Percentiles rank a stretch among this genome's conserved stretches.
Evolutionary conservation across 2,888 invertebrate genomes (phyloP).

Genomic region (Pyralis farinalis): DNA sequence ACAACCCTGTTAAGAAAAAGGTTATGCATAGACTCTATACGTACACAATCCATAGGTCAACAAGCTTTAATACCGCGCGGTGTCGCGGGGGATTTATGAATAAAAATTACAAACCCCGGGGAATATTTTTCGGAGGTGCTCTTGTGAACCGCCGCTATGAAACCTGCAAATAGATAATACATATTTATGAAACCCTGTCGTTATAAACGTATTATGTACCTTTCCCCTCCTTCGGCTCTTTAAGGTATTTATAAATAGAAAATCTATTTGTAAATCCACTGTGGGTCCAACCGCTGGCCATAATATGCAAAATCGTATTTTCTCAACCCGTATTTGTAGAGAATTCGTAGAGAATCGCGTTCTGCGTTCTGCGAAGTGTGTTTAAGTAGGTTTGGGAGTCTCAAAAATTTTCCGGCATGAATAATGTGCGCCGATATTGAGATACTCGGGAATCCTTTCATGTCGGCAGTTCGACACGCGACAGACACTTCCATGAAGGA

Average conservation of each 20-base stretch:
- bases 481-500: not conserved
- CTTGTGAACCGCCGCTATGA: slow-evolving; percentile 4
- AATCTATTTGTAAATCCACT: slow-evolving; percentile 2
- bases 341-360: not conserved
- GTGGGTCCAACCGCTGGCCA: not conserved
- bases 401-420: slow-evolving; percentile 1
- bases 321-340: not conserved
- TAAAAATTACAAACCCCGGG: slow-evolving; percentile 7
- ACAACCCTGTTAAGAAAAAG: not conserved
- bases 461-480: not conserved
- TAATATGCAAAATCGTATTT: slow-evolving; percentile 2
- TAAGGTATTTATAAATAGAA: slow-evolving; percentile 4
- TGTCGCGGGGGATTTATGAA: slow-evolving; percentile 6
- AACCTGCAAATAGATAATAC: slow-evolving; percentile 7
- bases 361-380: not conserved
- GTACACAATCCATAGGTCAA: not conserved
- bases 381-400: not conserved
- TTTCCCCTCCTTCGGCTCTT: not conserved
- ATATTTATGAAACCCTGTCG: slow-evolving; percentile 6
- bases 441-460: slow-evolving; percentile 6
- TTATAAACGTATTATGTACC: not conserved
- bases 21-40: not conserved
- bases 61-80: not conserved
- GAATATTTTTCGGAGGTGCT: slow-evolving; percentile 3
- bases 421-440: not conserved